Base-by-base conservation (phyloP, 2,797 vertebrate species). In the Cirrhinus molitorella region DNA sequence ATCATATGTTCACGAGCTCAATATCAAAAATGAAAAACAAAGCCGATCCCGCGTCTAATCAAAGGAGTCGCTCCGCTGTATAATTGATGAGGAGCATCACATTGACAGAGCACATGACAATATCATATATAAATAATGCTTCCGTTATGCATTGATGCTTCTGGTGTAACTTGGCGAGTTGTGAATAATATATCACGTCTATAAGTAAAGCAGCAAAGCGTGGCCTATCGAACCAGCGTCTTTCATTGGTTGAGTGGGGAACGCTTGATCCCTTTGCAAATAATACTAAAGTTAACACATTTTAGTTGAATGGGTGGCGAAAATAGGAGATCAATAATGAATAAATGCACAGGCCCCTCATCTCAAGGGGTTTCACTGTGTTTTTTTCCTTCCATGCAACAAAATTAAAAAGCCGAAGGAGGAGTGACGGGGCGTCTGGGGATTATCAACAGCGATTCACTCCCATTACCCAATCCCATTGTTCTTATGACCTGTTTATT, bases 301-400 rank as follows among this genome's bases (percentile, higher is more conserved):
- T 88, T 97, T 94, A 96, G 82, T 68, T 78, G 81, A 77, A 28
- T 76, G 79, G 90, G 21, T 86, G 81, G 79, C 72, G 83, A 88
- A 92, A 90, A 94, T n/a, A 94, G 73, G 16, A 23, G 74, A 98
- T 98, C 97, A 93, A 97, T 98, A 96, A 97, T 96, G 97, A 98
- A 97, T 97, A 98, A 97, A 96, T 95, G 95, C 94, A 95, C 95
- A 96, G 95, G 94, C 94, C 95, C 93, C 89, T 92, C 90, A 92
- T 95, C 94, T 93, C 92, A 89, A 77, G 92, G 95, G 95, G 93
- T 84, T 91, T 91, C 91, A 89, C 93, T 91, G 91, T 96, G 95
- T 97, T 96, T 95, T 96, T 83, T 68, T 14, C 40, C 51, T 96
- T 93, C 71, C 37, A 96, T 97, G 92, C 96, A 96, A 97, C 94